phyloP scores from a whole-genome alignment of 2,113 vertebrate species.

The Pelobates fuscus region DNA sequence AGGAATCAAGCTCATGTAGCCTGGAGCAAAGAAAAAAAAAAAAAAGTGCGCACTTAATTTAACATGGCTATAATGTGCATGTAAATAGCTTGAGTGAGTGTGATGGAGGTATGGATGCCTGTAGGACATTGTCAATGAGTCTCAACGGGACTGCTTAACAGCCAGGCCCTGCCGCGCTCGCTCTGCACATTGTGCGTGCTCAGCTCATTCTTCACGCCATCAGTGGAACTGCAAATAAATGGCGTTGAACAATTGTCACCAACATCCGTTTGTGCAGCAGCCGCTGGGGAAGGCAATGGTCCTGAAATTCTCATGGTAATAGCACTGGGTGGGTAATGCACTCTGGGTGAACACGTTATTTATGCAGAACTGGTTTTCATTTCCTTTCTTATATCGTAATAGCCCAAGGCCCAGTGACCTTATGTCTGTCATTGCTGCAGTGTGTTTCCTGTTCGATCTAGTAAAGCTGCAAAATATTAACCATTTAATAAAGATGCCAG shows the following conservation, averaged over 20 bases:
- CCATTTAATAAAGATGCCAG: no score
- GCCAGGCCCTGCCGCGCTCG: not conserved
- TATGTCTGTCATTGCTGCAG: not conserved
- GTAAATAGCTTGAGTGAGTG: constrained; percentile 10
- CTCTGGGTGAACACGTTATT: not conserved
- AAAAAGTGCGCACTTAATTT: constrained; percentile 20
- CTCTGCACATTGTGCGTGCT: constrained; percentile 4
- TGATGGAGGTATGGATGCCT: constrained; percentile 17
- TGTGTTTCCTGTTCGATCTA: no score
- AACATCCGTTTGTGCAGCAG: not conserved
- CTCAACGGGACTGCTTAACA: constrained; percentile 11
- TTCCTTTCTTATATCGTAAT: not conserved
- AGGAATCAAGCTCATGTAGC: not conserved
- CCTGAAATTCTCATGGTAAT: constrained; percentile 2
- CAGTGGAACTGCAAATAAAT: constrained; percentile 18
- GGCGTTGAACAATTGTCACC: constrained; percentile 7
- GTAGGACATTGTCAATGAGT: constrained; percentile 29
- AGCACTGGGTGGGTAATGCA: not conserved
- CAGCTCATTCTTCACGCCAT: constrained; percentile 20
- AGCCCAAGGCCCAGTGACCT: not conserved
- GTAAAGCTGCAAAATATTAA: no score
- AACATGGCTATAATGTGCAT: constrained; percentile 20
- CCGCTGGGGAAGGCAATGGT: constrained; percentile 1
- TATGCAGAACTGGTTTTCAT: not conserved
- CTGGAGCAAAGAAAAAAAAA: constrained; percentile 3